These are phyloP conservation scores for Trachelus tabidus DNA, from an alignment of 2,888 invertebrate genomes.

Conservation along the genomic window DNA sequence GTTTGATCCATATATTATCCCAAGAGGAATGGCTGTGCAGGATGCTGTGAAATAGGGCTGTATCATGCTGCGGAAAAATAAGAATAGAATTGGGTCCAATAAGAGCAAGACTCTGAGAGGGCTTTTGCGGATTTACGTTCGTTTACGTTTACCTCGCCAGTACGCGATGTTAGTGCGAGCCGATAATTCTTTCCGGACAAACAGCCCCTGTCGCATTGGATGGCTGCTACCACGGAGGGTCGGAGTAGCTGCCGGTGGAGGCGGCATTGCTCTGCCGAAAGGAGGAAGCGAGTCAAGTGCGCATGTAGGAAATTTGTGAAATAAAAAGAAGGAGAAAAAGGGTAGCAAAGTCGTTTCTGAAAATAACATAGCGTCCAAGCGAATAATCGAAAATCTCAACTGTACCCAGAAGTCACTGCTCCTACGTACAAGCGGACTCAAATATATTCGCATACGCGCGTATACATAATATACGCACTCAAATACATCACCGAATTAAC, in stretches of 20 bases:
- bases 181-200: slow-evolving; percentile 45
- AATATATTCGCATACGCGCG: slow-evolving; percentile 40
- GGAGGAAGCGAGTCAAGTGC: neutral
- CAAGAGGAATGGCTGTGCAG: neutral
- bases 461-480: slow-evolving; percentile 9
- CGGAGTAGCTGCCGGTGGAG: neutral
- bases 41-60: neutral
- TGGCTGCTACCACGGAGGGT: neutral
- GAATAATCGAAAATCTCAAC: slow-evolving; percentile 27
- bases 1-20: neutral
- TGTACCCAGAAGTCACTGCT: neutral
- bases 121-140: slow-evolving; percentile 39
- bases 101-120: neutral
- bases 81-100: neutral
- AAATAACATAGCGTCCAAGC: slow-evolving; percentile 17
- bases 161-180: slow-evolving; percentile 33
- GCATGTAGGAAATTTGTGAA: neutral
- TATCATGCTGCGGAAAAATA: neutral
- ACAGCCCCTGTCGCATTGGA: slow-evolving; percentile 25
- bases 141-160: slow-evolving; percentile 38
- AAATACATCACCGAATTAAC: slow-evolving; percentile 50
- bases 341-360: slow-evolving; percentile 1
- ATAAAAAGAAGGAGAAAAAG: neutral
- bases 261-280: neutral
- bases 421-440: slow-evolving; percentile 11